These are phyloP conservation scores for Toxotes lorentzi DNA, from an alignment of 2,797 vertebrate genomes.

Conservation along the genomic window DNA sequence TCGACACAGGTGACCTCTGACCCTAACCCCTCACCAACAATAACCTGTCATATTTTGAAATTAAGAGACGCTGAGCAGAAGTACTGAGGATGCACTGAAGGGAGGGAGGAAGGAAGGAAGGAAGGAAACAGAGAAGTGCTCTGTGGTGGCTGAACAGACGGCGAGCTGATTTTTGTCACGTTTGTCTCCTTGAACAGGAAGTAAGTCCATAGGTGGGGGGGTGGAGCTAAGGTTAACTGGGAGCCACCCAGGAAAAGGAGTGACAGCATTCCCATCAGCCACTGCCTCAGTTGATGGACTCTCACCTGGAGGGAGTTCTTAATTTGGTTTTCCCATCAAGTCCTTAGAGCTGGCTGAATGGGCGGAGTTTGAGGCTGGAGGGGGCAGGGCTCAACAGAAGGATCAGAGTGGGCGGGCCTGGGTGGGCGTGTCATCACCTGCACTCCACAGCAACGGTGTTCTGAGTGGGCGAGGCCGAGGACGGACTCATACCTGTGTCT, in stretches of 20 bases:
- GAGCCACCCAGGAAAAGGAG: no score
- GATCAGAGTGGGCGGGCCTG: slow-evolving; percentile 48
- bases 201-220: slow-evolving; percentile 45
- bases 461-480: slow-evolving; percentile 94
- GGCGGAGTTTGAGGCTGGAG: slow-evolving; percentile 59
- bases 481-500: slow-evolving; percentile 96
- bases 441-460: slow-evolving; percentile 96
- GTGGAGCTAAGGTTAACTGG: slow-evolving; percentile 26
- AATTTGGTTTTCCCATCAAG: neutral
- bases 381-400: neutral
- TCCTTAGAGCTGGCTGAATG: slow-evolving; percentile 65
- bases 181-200: slow-evolving; percentile 55
- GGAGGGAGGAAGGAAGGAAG: slow-evolving; percentile 25
- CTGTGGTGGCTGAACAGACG: slow-evolving; percentile 44
- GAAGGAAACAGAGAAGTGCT: slow-evolving; percentile 11
- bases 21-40: neutral
- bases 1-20: slow-evolving; percentile 40
- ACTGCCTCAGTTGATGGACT: slow-evolving; percentile 1
- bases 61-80: neutral
- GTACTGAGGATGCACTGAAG: neutral
- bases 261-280: slow-evolving; percentile 21
- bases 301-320: neutral
- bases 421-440: slow-evolving; percentile 92
- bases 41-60: neutral
- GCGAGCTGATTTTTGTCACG: slow-evolving; percentile 1